Conservation (phyloP, 2,888 invertebrate genomes). For the Coleophora deauratella region DNA sequence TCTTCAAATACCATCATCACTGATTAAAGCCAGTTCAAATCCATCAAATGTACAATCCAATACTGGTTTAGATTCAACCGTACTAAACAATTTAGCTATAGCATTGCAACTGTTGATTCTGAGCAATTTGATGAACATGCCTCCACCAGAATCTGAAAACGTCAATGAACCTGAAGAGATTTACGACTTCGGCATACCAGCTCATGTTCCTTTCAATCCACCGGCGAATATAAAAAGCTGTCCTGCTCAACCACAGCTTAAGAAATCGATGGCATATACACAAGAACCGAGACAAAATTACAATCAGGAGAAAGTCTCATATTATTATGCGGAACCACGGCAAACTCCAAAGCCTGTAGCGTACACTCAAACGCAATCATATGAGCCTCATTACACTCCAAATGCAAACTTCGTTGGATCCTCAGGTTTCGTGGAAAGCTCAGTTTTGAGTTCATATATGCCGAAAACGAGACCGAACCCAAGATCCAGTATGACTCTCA, state of each 20-base stretch:
- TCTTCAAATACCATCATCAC: neutral
- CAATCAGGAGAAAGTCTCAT: neutral
- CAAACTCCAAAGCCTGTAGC: neutral
- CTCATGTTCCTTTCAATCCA: neutral
- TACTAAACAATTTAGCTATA: constrained; percentile 55
- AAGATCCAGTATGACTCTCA: constrained; percentile 27
- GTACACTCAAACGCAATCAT: too few relatives aligned
- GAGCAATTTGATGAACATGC: constrained; percentile 42
- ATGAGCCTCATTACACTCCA: constrained; percentile 12
- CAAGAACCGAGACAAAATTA: neutral
- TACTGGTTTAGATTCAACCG: constrained; percentile 31
- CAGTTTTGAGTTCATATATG: constrained; percentile 3
- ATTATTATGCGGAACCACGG: neutral
- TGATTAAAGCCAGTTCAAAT: too few relatives aligned
- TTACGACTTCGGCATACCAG: neutral
- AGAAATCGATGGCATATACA: neutral
- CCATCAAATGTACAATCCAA: too few relatives aligned
- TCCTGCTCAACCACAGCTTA: neutral
- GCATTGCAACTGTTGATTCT: constrained; percentile 51
- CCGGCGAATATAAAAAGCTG: neutral
- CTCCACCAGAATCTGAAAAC: constrained; percentile 3
- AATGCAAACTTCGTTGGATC: constrained; percentile 25
- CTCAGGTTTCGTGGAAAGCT: constrained; percentile 21
- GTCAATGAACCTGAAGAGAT: neutral
- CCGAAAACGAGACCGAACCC: constrained; percentile 3